Conservation (phyloP, 2,797 vertebrate genomes). For the Ctenopoma kingsleyae region DNA sequence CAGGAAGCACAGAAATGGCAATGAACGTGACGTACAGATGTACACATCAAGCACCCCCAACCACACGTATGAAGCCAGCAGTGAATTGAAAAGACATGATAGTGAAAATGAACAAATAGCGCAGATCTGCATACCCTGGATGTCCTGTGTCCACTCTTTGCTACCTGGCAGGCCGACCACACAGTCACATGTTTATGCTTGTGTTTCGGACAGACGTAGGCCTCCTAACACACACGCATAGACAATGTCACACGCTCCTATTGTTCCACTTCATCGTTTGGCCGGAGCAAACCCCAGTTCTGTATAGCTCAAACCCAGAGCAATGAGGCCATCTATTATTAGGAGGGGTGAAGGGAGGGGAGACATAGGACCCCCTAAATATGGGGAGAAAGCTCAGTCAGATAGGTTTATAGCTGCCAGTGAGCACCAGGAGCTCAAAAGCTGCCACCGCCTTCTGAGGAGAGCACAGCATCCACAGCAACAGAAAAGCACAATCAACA, state of each 20-base stretch:
- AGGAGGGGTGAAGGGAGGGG: conserved; percentile 50
- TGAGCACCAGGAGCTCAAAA: conserved; percentile 26
- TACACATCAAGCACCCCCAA: conserved; percentile 2
- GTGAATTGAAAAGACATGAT: conserved; percentile 46
- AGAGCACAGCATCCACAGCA: background rate
- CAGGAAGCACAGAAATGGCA: conserved; percentile 53
- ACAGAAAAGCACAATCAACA: background rate
- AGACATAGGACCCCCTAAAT: conserved; percentile 31
- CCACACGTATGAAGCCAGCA: conserved; percentile 13
- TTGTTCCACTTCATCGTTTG: conserved; percentile 74
- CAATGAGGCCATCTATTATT: conserved; percentile 85
- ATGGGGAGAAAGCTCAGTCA: conserved; percentile 23
- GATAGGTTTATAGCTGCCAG: conserved; percentile 32
- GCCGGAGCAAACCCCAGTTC: conserved; percentile 82
- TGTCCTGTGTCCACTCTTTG: conserved; percentile 64
- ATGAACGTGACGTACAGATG: conserved; percentile 41
- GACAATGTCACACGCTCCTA: conserved; percentile 61
- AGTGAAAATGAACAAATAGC: conserved; percentile 53
- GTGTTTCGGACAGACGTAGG: conserved; percentile 75
- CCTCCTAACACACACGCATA: conserved; percentile 51
- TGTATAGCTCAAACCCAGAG: conserved; percentile 76
- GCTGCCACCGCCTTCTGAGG: conserved; percentile 7
- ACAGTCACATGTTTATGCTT: conserved; percentile 66
- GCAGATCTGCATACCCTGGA: conserved; percentile 58
- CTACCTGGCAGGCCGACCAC: conserved; percentile 78